Percentiles rank a stretch among this genome's conserved stretches.
Conservation (phyloP, 2,113 vertebrate genomes). For the Coturnix japonica region DNA sequence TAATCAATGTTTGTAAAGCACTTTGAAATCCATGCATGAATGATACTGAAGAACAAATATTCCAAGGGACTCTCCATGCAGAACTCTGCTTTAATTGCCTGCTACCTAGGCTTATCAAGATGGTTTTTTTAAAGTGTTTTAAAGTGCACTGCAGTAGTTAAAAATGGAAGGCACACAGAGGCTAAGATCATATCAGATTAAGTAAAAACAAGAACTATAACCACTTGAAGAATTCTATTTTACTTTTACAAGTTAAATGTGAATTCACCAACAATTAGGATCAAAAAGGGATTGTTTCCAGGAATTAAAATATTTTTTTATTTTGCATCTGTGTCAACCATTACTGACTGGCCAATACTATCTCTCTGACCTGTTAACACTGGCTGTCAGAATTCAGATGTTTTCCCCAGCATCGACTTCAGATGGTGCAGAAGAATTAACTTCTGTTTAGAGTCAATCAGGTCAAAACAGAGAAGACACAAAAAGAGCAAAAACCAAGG, state of each 20-base stretch:
- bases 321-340: neutral
- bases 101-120: constrained; percentile 1
- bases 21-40: constrained; percentile 40
- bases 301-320: neutral
- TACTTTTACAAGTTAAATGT: neutral
- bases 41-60: constrained; percentile 32
- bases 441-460: neutral
- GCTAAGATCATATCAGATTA: neutral
- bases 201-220: neutral
- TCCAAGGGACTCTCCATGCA: neutral
- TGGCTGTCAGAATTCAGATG: neutral
- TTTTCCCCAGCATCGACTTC: neutral
- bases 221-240: neutral
- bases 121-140: neutral
- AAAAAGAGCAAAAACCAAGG: neutral
- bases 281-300: neutral
- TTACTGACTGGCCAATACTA: neutral
- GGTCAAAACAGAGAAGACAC: neutral
- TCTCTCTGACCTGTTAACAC: neutral
- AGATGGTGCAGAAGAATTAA: neutral
- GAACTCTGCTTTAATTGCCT: constrained; percentile 41
- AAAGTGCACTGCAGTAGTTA: neutral
- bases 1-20: constrained; percentile 50
- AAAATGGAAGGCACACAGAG: neutral
- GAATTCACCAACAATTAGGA: neutral